Evolutionary conservation across 2,797 vertebrate species (phyloP), one percentile per base, ranked within the genome.

Genomic region (Molothrus aeneus): DNA sequence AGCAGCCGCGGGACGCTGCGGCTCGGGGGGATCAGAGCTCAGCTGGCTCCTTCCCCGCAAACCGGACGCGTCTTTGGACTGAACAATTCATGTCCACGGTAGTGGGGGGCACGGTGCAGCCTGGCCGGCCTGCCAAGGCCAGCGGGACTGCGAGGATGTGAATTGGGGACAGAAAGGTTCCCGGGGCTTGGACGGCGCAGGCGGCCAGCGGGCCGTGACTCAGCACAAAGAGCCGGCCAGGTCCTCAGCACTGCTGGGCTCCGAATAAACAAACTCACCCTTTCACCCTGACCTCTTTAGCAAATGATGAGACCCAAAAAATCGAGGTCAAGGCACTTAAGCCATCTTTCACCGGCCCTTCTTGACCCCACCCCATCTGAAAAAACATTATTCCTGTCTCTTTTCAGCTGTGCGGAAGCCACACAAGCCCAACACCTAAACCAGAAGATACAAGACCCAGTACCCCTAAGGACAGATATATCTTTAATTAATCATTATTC

Each of bases 181-280:
- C 15, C 2, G 3, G 48, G 4, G 34, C 2, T 11, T 2, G 85
- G 73, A 18, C 17, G 3, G 64, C 6, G 1, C 54, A 17, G 80
- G 77, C 78, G 2, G 90, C 13, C 21, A 70, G 66, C 66, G 4
- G 75, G 73, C 87, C 0, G 43, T 95, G 96, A 96, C 88, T 95
- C 95, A 93, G 95, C 95, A 94, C 59, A 10, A 18, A 64, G 53
- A 88, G 63, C 38, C 60, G 12, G 80, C 63, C 88, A 40, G 65
- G 66, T 83, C 75, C 73, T 61, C 61, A 11, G 78, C 63, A 9
- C 26, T 2, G 9, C 78, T 3, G 32, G n/a, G 79, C 77, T 17
- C 0, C 2, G 82, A 64, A 9, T 57, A 61, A 69, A 75, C 79
- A 51, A 53, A 48, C 25, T 50, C 82, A 8, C 56, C 50, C 61